Conservation (phyloP, 2,888 invertebrate genomes). For the Yponomeuta sedellus region DNA sequence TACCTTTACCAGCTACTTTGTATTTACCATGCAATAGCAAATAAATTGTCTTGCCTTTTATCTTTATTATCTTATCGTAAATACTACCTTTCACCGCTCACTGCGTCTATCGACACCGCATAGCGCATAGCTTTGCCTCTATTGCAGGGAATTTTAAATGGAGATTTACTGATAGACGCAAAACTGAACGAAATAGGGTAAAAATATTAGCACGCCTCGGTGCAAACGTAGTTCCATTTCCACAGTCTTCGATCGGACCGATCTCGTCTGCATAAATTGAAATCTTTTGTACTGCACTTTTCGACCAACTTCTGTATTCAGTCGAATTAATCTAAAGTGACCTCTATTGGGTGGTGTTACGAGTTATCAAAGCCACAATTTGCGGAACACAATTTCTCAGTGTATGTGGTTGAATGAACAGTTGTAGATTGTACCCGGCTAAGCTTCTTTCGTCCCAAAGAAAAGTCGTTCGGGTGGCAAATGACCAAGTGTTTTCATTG, state of each 20-base stretch:
- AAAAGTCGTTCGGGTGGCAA: constrained; percentile 29
- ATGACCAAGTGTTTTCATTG: constrained; percentile 23
- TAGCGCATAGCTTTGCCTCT: background rate
- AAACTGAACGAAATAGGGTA: background rate
- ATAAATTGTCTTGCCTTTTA: no score
- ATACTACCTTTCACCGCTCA: no score
- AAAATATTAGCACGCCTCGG: background rate
- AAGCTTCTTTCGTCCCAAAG: constrained; percentile 26
- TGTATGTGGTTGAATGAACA: constrained; percentile 9
- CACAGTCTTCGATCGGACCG: constrained; percentile 38
- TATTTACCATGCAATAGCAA: no score
- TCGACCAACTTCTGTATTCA: background rate
- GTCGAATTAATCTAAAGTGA: background rate
- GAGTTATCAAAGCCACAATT: background rate
- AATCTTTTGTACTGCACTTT: constrained; percentile 18
- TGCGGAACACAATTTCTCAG: background rate
- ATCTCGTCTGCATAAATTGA: constrained; percentile 41
- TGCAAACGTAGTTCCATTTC: constrained; percentile 19
- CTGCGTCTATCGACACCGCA: no score
- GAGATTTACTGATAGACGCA: background rate
- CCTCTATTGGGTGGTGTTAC: background rate
- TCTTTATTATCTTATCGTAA: no score
- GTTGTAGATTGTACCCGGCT: constrained; percentile 25
- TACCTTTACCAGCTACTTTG: no score
- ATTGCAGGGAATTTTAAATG: background rate